Percentiles rank a stretch among this genome's conserved stretches.
Conservation (phyloP, 1,140 invertebrate species). For the Magallana angulata region DNA sequence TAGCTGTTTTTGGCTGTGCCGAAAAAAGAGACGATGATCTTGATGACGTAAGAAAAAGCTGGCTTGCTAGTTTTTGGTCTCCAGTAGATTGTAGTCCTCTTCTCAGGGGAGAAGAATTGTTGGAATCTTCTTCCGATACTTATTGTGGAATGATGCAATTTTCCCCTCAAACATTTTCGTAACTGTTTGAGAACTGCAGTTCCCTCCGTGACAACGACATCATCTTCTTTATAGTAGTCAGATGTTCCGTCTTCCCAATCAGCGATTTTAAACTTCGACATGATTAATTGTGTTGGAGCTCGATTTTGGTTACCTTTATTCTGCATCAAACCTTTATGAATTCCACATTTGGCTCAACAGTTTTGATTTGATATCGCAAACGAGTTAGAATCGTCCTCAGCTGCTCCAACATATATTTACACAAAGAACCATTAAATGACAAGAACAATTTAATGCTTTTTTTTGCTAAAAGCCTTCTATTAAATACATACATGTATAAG, state of each 20-base stretch:
- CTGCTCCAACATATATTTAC: too few species aligned
- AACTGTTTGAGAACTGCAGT: slow-evolving; percentile 33
- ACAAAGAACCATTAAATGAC: too few species aligned
- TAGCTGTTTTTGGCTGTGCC: too few species aligned
- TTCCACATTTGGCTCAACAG: neutral
- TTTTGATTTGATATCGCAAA: neutral
- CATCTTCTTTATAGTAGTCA: neutral
- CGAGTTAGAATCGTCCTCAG: neutral
- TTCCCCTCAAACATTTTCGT: slow-evolving; percentile 32
- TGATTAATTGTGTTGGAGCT: neutral
- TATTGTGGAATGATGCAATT: slow-evolving; percentile 43
- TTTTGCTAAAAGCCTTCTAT: too few species aligned
- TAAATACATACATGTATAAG: too few species aligned
- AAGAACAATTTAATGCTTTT: too few species aligned
- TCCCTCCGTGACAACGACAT: slow-evolving; percentile 21
- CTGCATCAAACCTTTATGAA: neutral
- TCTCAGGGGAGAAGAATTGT: too few species aligned
- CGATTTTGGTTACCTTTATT: too few species aligned
- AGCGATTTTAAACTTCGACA: slow-evolving; percentile 15
- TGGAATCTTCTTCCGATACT: neutral
- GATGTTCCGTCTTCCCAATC: slow-evolving; percentile 43
- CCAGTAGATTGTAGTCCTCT: too few species aligned
- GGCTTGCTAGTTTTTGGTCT: too few species aligned
- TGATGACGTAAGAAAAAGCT: too few species aligned
- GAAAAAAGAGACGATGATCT: too few species aligned